Evolutionary conservation across 2,113 vertebrate species (phyloP).

Genomic region (Hippopotamus amphibius): DNA sequence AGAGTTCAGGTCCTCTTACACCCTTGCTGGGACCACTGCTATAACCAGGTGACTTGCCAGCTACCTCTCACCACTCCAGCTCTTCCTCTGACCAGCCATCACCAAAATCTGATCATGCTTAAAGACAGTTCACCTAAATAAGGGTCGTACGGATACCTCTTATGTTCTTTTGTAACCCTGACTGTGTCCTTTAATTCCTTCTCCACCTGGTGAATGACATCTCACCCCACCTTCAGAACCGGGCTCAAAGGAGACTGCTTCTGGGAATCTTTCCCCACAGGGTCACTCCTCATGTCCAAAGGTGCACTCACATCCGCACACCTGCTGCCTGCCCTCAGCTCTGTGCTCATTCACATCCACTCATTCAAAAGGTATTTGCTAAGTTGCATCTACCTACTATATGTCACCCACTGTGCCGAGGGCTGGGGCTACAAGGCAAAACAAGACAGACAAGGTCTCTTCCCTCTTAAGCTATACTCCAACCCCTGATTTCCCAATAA

Average conservation of each 20-base stretch:
- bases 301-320: not conserved
- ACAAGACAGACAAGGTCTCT: constrained; percentile 26
- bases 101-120: not conserved
- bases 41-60: not conserved
- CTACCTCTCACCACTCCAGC: not conserved
- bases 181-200: not conserved
- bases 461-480: constrained; percentile 1
- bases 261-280: not conserved
- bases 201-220: not conserved
- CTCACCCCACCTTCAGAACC: not conserved
- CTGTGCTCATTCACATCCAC: constrained; percentile 3
- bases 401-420: not conserved
- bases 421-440: not conserved
- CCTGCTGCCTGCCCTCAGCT: not conserved
- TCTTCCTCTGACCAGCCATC: constrained; percentile 21
- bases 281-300: not conserved
- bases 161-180: not conserved
- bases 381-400: constrained; percentile 12
- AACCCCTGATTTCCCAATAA: constrained; percentile 42
- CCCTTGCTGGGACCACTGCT: not conserved
- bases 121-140: not conserved
- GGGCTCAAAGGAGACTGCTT: not conserved
- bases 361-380: not conserved
- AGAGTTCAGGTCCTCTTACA: not conserved
- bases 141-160: not conserved